phyloP scores from a whole-genome alignment of 2,888 invertebrate genomes.

The Callimorpha dominula region DNA sequence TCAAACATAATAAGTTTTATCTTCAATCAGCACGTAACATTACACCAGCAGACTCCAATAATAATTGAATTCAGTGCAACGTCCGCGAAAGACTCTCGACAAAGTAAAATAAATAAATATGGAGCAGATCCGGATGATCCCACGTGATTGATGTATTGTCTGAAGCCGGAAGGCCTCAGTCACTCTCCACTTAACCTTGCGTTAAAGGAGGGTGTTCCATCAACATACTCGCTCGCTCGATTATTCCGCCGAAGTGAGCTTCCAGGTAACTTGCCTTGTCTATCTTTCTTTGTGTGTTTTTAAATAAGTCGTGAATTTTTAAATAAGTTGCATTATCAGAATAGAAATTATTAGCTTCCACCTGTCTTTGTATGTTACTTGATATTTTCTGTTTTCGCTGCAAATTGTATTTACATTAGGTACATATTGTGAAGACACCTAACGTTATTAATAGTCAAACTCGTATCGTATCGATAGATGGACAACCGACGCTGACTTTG shows the following conservation, averaged over 20 bases:
- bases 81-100: slow-evolving; percentile 26
- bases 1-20: slow-evolving; percentile 3
- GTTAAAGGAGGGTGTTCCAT: slow-evolving; percentile 25
- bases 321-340: neutral
- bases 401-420: slow-evolving; percentile 12
- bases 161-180: slow-evolving; percentile 27
- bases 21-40: slow-evolving; percentile 15
- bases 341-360: neutral
- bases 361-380: neutral
- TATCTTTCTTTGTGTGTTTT: neutral
- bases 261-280: neutral
- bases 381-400: slow-evolving; percentile 13
- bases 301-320: neutral
- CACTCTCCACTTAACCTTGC: slow-evolving; percentile 38
- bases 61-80: slow-evolving; percentile 24
- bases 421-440: slow-evolving; percentile 15
- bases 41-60: slow-evolving; percentile 7
- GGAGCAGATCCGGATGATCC: slow-evolving; percentile 61
- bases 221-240: neutral
- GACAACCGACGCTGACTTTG: slow-evolving; percentile 41
- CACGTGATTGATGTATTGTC: slow-evolving; percentile 64
- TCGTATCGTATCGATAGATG: slow-evolving; percentile 38
- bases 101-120: slow-evolving; percentile 63
- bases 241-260: slow-evolving; percentile 20
- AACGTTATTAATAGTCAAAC: slow-evolving; percentile 44